Conservation (phyloP, 1,140 invertebrate genomes). For the Orchesella cincta region DNA sequence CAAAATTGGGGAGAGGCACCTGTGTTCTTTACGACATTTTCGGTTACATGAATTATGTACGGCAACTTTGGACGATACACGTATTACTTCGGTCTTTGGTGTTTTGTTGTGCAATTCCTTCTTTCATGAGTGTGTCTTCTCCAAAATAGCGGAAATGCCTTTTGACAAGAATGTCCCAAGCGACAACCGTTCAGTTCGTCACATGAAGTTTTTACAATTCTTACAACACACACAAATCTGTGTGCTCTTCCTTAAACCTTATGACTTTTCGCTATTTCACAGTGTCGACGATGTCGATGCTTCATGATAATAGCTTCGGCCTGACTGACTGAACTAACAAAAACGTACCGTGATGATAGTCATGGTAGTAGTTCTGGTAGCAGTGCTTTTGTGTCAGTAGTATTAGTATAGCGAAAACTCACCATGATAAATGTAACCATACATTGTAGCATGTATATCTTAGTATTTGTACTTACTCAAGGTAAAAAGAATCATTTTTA, state of each 20-base stretch:
- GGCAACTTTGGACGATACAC: neutral
- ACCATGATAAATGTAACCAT: neutral
- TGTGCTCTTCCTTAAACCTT: too few relatives aligned
- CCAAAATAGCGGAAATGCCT: conserved; percentile 7
- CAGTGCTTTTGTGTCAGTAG: conserved; percentile 25
- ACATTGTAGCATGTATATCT: neutral
- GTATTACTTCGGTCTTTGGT: neutral
- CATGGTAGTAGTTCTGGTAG: neutral
- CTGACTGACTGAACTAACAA: conserved; percentile 16
- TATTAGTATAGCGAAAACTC: neutral
- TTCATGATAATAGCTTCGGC: conserved; percentile 22
- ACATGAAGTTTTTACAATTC: too few relatives aligned
- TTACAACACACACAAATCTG: too few relatives aligned
- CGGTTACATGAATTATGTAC: neutral
- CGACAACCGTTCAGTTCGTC: neutral
- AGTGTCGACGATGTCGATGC: neutral
- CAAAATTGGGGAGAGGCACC: too few relatives aligned
- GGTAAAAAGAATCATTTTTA: neutral
- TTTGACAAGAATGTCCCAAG: neutral
- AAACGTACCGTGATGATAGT: conserved; percentile 17
- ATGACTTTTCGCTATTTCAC: neutral
- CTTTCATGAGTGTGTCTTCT: neutral
- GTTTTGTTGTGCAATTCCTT: neutral
- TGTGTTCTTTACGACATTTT: neutral
- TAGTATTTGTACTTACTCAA: neutral